These are phyloP conservation scores for western clawed frog (Xenopus tropicalis) DNA, from an alignment of 2,113 vertebrate genomes.

Conservation along the genomic window UCB_Xtro_10.0 CM004450.2:78796001-78796500, in stretches of 20 bases:
- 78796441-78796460: too few relatives aligned
- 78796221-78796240: slow-evolving; percentile 14
- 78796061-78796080: neutral
- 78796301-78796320: too few relatives aligned
- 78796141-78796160: slow-evolving; percentile 11
- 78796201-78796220: slow-evolving; percentile 13
- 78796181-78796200: slow-evolving; percentile 22
- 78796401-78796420: too few relatives aligned
- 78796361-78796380: too few relatives aligned
- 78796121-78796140: neutral
- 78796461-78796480: too few relatives aligned
- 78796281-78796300: neutral
- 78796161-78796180: slow-evolving; percentile 26
- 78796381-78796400: too few relatives aligned
- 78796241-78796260: slow-evolving; percentile 24
- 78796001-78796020: too few relatives aligned
- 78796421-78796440: too few relatives aligned
- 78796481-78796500: too few relatives aligned
- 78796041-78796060: neutral
- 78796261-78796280: slow-evolving; percentile 22
- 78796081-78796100: neutral
- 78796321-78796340: too few relatives aligned
- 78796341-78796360: too few relatives aligned
- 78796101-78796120: neutral
- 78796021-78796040: neutral